These are phyloP conservation scores for Stenotaenia linearis DNA, from an alignment of 2,888 invertebrate genomes.

Conservation along the genomic window DNA sequence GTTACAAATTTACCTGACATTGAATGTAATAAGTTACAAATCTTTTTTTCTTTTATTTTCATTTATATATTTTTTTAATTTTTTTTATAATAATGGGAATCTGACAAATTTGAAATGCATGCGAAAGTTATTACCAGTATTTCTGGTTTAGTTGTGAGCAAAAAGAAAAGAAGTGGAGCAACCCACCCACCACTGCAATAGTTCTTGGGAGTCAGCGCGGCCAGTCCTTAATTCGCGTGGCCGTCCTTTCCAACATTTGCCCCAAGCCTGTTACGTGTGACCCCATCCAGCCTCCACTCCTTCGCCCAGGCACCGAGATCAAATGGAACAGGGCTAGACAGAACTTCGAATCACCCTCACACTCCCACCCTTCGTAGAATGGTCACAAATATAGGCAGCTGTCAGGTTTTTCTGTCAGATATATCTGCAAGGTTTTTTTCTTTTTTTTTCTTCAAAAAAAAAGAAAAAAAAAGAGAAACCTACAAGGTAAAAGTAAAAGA, in stretches of 20 bases:
- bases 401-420: constrained; percentile 24
- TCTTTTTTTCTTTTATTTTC: too few relatives aligned
- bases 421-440: background rate
- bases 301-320: constrained; percentile 3
- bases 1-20: background rate
- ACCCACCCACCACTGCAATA: constrained; percentile 14
- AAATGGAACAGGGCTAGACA: constrained; percentile 20
- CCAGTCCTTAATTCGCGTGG: constrained; percentile 20
- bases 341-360: background rate
- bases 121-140: background rate
- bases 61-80: background rate
- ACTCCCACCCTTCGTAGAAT: constrained; percentile 7
- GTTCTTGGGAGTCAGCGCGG: constrained; percentile 26
- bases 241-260: constrained; percentile 19
- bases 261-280: constrained; percentile 26
- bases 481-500: background rate
- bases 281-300: constrained; percentile 12
- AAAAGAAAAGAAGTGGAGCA: constrained; percentile 20
- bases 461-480: background rate
- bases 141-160: constrained; percentile 24
- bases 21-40: background rate
- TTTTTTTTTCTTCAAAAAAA: background rate
- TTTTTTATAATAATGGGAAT: background rate
- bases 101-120: constrained; percentile 12
- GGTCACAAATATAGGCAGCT: constrained; percentile 20